These are phyloP conservation scores for Cladopsammia gracilis DNA, from an alignment of 64 coral and sea anemone species.

Conservation along the genomic window DNA sequence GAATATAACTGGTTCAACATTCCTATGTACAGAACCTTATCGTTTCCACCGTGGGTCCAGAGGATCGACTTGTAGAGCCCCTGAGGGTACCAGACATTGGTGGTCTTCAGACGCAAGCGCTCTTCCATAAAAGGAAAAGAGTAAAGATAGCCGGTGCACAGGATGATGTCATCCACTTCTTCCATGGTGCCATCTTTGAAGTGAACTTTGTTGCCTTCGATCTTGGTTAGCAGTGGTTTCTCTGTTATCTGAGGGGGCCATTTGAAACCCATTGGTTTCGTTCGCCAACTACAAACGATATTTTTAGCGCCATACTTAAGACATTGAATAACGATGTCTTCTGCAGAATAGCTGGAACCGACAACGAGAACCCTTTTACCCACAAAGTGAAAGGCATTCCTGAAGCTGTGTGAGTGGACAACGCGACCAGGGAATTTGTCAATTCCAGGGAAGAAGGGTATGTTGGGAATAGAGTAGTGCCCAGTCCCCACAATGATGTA, in stretches of 20 bases:
- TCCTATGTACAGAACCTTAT: conserved; percentile 66
- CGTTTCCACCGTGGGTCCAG: conserved; percentile 47
- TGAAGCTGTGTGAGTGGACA: conserved; percentile 54
- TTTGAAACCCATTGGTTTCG: conserved; percentile 63
- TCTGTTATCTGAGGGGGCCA: conserved; percentile 63
- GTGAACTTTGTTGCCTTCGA: conserved; percentile 60
- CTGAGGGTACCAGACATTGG: not conserved
- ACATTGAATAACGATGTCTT: conserved; percentile 64
- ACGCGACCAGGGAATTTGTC: conserved; percentile 66
- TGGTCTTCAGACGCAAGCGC: not conserved
- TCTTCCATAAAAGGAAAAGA: conserved; percentile 62
- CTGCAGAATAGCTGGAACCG: conserved; percentile 66
- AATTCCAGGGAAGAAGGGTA: conserved; percentile 61
- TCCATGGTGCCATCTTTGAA: conserved; percentile 57
- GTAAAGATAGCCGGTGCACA: conserved; percentile 70
- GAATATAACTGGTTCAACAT: conserved; percentile 52
- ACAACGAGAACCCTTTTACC: conserved; percentile 36
- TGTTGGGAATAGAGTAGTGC: conserved; percentile 48
- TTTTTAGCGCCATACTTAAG: conserved; percentile 69
- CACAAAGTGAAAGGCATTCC: conserved; percentile 44
- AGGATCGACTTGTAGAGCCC: conserved; percentile 53
- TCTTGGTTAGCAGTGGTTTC: conserved; percentile 47
- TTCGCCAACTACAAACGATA: conserved; percentile 36
- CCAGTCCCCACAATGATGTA: conserved; percentile 72
- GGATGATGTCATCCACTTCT: conserved; percentile 69